A percentile compares a stretch with the other conserved stretches of the same genome.
Conservation (phyloP, 1,140 invertebrate species). For the Papilio polytes region DNA sequence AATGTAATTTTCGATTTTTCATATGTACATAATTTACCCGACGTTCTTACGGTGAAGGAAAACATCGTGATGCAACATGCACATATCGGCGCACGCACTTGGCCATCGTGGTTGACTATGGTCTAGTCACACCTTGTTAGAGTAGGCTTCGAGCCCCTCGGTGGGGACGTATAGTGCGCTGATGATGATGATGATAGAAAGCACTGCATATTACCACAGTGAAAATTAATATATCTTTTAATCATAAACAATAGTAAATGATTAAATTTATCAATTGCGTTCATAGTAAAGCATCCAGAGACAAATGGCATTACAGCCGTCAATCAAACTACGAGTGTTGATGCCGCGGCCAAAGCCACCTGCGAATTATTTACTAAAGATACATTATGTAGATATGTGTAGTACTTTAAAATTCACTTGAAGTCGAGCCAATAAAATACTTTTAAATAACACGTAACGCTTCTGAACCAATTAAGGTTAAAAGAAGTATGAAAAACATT, state of each 20-base stretch:
- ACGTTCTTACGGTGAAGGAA: too few relatives aligned
- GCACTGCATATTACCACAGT: neutral
- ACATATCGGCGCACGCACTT: too few relatives aligned
- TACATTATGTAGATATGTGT: neutral
- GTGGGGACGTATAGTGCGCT: too few relatives aligned
- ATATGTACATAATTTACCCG: too few relatives aligned
- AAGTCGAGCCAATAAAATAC: neutral
- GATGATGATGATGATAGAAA: too few relatives aligned
- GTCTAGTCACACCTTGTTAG: too few relatives aligned
- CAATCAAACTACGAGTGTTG: constrained; percentile 13
- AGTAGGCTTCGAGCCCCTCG: too few relatives aligned
- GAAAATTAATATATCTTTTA: neutral
- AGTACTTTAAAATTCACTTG: neutral
- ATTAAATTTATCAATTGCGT: neutral
- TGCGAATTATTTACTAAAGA: neutral
- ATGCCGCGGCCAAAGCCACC: neutral
- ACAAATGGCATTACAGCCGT: constrained; percentile 5
- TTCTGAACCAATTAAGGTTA: neutral
- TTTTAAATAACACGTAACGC: neutral
- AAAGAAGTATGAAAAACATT: neutral
- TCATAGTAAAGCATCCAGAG: neutral
- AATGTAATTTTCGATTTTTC: too few relatives aligned
- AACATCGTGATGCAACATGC: too few relatives aligned
- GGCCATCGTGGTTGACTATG: too few relatives aligned
- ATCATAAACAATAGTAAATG: neutral